Conservation (phyloP, 2,888 invertebrate species). For the Petrolisthes manimaculis region DNA sequence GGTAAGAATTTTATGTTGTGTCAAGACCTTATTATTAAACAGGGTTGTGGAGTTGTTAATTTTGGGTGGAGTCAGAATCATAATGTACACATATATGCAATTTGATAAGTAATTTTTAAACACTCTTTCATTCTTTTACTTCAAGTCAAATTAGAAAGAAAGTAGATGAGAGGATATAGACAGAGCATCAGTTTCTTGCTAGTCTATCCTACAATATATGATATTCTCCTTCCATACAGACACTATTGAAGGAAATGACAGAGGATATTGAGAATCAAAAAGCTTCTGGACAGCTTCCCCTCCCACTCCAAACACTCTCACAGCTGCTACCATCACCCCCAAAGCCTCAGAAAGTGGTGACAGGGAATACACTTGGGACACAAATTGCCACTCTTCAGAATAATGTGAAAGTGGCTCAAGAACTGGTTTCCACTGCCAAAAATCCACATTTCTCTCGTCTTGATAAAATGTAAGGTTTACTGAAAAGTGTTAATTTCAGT, state of each 20-base stretch:
- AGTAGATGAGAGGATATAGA: too few species aligned
- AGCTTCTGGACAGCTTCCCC: constrained; percentile 38
- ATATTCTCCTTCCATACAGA: too few species aligned
- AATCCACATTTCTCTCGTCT: constrained; percentile 52
- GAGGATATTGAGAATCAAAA: constrained; percentile 34
- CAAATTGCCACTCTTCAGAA: constrained; percentile 27
- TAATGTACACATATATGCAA: too few species aligned
- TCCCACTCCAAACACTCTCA: constrained; percentile 37
- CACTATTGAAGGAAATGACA: background rate
- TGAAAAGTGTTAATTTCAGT: background rate
- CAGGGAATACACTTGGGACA: constrained; percentile 21
- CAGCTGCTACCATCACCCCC: constrained; percentile 15
- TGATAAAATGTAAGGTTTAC: constrained; percentile 32
- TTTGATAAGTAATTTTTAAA: too few species aligned
- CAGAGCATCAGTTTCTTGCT: too few species aligned
- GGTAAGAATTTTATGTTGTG: constrained; percentile 10
- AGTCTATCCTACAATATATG: too few species aligned
- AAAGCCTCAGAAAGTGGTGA: background rate
- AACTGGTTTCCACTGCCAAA: constrained; percentile 32
- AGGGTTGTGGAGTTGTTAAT: too few species aligned
- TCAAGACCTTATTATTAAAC: too few species aligned
- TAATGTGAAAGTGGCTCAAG: constrained; percentile 20
- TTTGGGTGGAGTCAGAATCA: too few species aligned
- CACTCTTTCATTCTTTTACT: too few species aligned
- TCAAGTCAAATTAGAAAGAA: too few species aligned